Evolutionary conservation across 2,113 vertebrate species (phyloP).

Genomic region (Neotoma lepida): DNA sequence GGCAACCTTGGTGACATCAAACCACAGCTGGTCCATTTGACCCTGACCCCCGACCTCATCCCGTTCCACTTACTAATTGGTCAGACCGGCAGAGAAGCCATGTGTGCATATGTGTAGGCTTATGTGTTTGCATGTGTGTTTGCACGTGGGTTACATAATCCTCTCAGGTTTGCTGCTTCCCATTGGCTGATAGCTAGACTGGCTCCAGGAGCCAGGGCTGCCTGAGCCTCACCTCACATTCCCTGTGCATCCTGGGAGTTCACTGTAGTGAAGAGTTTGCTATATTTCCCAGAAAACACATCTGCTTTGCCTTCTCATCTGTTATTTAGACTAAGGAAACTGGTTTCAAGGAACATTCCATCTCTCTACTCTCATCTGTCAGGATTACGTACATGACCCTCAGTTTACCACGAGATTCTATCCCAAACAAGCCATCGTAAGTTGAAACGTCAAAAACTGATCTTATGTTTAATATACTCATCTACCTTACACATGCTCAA

Average conservation of each 20-base stretch:
- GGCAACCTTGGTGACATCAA: not conserved
- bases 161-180: not conserved
- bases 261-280: no score
- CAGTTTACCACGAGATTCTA: not conserved
- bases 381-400: not conserved
- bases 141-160: not conserved
- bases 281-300: not conserved
- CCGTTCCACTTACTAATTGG: not conserved
- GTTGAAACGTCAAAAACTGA: not conserved
- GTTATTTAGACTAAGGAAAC: not conserved
- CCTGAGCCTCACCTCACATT: no score
- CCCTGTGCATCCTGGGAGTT: not conserved
- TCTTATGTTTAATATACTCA: not conserved
- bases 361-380: not conserved
- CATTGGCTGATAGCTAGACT: not conserved
- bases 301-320: not conserved
- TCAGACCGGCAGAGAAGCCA: not conserved
- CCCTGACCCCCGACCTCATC: no score
- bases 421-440: not conserved
- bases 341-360: not conserved
- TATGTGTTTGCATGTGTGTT: fast-evolving
- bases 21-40: not conserved
- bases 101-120: no score
- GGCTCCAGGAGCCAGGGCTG: not conserved
- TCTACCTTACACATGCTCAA: not conserved